Conservation (phyloP, 2,888 invertebrate species). For the Scaptomyza parva region DNA sequence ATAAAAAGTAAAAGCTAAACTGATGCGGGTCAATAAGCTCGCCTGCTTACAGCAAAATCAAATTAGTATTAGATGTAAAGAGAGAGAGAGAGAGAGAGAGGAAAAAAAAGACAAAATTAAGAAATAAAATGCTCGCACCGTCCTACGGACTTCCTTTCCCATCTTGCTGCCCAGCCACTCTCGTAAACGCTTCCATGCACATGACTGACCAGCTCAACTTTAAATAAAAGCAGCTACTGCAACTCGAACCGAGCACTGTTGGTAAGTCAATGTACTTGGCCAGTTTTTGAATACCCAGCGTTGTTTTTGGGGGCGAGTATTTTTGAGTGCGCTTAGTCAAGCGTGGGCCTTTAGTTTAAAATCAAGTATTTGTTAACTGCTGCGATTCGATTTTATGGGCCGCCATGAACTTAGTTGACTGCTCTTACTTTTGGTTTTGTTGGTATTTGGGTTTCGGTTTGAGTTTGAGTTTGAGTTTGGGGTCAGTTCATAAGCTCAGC, state of each 20-base stretch:
- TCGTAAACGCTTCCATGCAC: slow-evolving; percentile 67
- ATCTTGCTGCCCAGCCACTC: slow-evolving; percentile 13
- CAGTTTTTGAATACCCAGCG: slow-evolving; percentile 38
- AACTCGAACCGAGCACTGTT: slow-evolving; percentile 37
- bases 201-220: slow-evolving; percentile 75
- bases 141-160: slow-evolving; percentile 5
- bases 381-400: slow-evolving; percentile 60
- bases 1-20: slow-evolving; percentile 53
- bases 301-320: slow-evolving; percentile 41
- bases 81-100: too few relatives aligned
- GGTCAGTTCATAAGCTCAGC: slow-evolving; percentile 18
- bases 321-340: slow-evolving; percentile 63
- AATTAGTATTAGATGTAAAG: slow-evolving; percentile 67
- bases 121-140: slow-evolving; percentile 66
- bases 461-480: neutral
- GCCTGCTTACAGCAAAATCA: slow-evolving; percentile 70
- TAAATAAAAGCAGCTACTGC: slow-evolving; percentile 63
- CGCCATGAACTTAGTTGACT: slow-evolving; percentile 37
- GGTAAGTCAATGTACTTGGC: slow-evolving; percentile 65
- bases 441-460: neutral
- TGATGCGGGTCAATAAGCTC: slow-evolving; percentile 70
- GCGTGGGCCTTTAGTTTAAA: slow-evolving; percentile 68
- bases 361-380: slow-evolving; percentile 74
- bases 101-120: slow-evolving; percentile 64
- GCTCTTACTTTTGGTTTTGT: neutral